Conservation (phyloP, 2,888 invertebrate species). For the Heliconius sara region DNA sequence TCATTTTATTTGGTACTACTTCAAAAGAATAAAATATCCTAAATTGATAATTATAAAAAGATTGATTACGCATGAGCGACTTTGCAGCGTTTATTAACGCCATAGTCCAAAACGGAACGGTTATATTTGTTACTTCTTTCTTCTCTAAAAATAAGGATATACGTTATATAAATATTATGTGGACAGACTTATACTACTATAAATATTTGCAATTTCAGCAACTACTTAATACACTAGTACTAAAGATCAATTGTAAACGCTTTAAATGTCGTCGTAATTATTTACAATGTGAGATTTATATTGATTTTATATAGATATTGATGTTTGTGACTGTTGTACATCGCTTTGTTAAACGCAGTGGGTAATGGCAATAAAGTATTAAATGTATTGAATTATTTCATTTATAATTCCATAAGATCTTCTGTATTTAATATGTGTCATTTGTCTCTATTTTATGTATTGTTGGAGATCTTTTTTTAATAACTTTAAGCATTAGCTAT, state of each 20-base stretch:
- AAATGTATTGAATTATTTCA: constrained; percentile 1
- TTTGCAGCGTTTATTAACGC: background rate
- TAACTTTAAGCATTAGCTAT: too few relatives aligned
- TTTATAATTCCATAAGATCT: too few relatives aligned
- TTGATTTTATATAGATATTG: constrained; percentile 77
- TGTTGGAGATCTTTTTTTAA: too few relatives aligned
- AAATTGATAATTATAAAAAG: too few relatives aligned
- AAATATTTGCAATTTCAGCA: constrained; percentile 48
- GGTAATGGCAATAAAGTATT: constrained; percentile 57
- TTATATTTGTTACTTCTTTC: background rate
- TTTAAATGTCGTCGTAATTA: constrained; percentile 80
- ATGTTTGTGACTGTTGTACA: constrained; percentile 79
- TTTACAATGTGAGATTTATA: constrained; percentile 70
- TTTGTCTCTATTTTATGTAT: too few relatives aligned
- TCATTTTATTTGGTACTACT: too few relatives aligned
- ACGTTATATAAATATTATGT: constrained; percentile 6
- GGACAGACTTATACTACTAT: constrained; percentile 22
- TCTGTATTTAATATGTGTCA: too few relatives aligned
- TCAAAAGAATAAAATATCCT: too few relatives aligned
- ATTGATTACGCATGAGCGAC: background rate
- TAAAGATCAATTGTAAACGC: constrained; percentile 80
- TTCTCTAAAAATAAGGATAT: background rate
- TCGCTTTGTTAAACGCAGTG: constrained; percentile 78
- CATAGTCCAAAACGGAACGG: background rate
- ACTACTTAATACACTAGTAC: constrained; percentile 52